Evolutionary conservation across 2,888 invertebrate genomes (phyloP), one percentile per base, ranked within the genome.

Genomic region (Spodoptera picta): DNA sequence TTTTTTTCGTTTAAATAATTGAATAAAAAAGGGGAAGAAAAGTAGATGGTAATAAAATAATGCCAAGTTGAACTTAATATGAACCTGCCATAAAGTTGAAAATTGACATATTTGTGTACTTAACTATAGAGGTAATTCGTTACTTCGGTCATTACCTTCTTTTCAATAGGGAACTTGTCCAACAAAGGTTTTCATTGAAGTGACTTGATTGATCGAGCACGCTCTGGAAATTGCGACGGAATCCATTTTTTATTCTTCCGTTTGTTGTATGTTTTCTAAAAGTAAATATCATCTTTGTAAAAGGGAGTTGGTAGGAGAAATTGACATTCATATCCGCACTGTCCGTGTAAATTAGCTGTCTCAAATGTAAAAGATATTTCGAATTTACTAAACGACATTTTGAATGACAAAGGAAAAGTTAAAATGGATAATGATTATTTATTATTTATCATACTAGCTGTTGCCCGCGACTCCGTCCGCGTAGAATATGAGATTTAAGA

Each of bases 161-260:
- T 61, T 63, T 61, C 64, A 64, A 69, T 64, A 69, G 64, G 64
- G 53, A 46, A 53, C 69, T 64, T 63, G 57, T 49, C 69, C 69
- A 46, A 69, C 58, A 58, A 69, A 64, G 58, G 53, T 58, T 46
- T 69, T 49, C 58, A 64, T 54, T 69, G 50, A 64, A 53, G 43
- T 47, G 46, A 41, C 36, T 58, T 69, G 68, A 69, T 69, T 63
- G 69, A 68, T 68, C 50, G 69, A 63, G 36, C 52, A 36, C 24
- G 27, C 27, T 43, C 53, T 64, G 68, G 68, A 68, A 68, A 68
- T 68, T 68, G 57, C 58, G 45, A 64, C 57, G 53, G 46, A 68
- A 63, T 63, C 43, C 57, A 54, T 64, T 69, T 68, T 68, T 68
- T 68, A 63, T 64, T 68, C 49, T 63, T 68, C 57, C 64, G 53